These are phyloP conservation scores for Mesocricetus auratus DNA, from an alignment of 2,113 vertebrate genomes.

Conservation along the genomic window DNA sequence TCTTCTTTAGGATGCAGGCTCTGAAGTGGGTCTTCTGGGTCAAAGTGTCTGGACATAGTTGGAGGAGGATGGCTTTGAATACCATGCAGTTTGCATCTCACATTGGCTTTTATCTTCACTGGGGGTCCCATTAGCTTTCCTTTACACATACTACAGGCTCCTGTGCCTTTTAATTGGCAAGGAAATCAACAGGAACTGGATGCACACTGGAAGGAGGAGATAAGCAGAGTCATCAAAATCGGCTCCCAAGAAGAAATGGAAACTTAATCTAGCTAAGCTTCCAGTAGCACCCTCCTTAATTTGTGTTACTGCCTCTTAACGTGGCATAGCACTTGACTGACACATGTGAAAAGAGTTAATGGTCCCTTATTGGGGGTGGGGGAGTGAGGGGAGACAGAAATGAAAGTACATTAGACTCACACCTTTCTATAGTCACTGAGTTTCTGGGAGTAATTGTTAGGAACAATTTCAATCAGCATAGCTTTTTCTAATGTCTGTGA, in stretches of 20 bases:
- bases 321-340: conserved; percentile 27
- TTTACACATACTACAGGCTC: conserved; percentile 3
- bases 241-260: conserved; percentile 52
- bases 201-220: conserved; percentile 72
- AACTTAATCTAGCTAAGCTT: conserved; percentile 30
- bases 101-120: conserved; percentile 18
- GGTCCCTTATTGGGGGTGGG: background rate
- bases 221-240: conserved; percentile 68
- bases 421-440: conserved; percentile 9
- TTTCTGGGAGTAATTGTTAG: conserved; percentile 11
- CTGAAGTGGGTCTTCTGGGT: conserved; percentile 26
- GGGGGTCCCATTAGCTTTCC: conserved; percentile 61
- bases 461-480: conserved; percentile 46
- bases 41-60: background rate
- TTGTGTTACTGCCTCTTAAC: conserved; percentile 28
- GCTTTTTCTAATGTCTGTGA: conserved; percentile 49
- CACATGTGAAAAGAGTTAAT: conserved; percentile 32
- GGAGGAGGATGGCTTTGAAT: conserved; percentile 1
- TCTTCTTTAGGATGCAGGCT: conserved; percentile 22
- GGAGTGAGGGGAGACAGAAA: background rate
- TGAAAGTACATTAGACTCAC: conserved; percentile 40
- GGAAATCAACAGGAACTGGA: conserved; percentile 69
- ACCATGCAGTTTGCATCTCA: background rate
- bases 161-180: conserved; percentile 71
- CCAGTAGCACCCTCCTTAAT: background rate